Evolutionary conservation across 2,888 invertebrate genomes (phyloP).

Genomic region (Hypena proboscidalis): DNA sequence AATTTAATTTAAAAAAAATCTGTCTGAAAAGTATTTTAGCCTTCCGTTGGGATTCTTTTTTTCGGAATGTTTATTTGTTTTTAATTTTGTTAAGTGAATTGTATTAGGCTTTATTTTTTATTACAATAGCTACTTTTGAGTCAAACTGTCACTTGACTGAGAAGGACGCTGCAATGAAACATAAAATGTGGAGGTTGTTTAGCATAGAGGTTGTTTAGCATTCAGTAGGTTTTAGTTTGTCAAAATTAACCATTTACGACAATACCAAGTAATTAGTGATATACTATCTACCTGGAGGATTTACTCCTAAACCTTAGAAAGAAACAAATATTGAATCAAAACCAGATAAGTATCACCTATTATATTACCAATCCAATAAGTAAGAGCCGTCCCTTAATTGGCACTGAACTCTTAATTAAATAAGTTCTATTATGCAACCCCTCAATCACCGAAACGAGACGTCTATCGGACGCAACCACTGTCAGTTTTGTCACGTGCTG

Average conservation of each 20-base stretch:
- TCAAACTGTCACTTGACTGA: too few relatives aligned
- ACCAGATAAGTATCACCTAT: background rate
- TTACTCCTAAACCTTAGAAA: background rate
- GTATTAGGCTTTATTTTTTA: background rate
- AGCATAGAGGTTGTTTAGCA: too few relatives aligned
- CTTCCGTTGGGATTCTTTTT: too few relatives aligned
- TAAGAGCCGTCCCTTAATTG: constrained; percentile 7
- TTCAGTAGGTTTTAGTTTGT: too few relatives aligned
- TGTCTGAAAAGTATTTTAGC: too few relatives aligned
- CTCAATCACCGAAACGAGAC: constrained; percentile 29
- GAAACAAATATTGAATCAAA: constrained; percentile 4
- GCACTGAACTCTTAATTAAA: constrained; percentile 23
- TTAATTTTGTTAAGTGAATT: too few relatives aligned
- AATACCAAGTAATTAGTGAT: background rate
- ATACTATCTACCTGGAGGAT: background rate
- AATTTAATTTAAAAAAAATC: too few relatives aligned
- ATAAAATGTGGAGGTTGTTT: too few relatives aligned
- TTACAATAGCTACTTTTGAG: too few relatives aligned
- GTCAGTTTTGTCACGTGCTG: constrained; percentile 30
- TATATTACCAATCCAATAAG: constrained; percentile 5
- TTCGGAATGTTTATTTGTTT: too few relatives aligned
- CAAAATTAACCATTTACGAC: background rate
- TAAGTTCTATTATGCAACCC: constrained; percentile 29
- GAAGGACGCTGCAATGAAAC: too few relatives aligned
- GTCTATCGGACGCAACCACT: constrained; percentile 21